Evolutionary conservation across 2,113 vertebrate species (phyloP).

Genomic region (Pollachius pollachius): DNA sequence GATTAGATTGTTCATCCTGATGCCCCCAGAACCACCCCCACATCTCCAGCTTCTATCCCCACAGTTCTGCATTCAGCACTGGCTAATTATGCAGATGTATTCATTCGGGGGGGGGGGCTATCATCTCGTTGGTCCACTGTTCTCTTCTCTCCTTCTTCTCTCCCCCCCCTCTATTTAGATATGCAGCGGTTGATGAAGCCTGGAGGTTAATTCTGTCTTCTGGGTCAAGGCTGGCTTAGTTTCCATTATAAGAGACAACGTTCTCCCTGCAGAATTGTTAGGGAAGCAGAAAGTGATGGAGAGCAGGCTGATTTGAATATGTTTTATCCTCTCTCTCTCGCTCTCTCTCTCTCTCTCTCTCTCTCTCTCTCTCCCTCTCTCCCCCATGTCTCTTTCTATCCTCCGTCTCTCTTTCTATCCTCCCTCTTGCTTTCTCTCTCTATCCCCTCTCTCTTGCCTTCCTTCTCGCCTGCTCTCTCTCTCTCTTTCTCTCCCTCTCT

Average conservation of each 20-base stretch:
- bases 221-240: slow-evolving; percentile 67
- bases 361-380: too few species aligned
- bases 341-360: too few species aligned
- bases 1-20: slow-evolving; percentile 27
- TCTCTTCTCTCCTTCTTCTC: slow-evolving; percentile 5
- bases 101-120: slow-evolving; percentile 48
- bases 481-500: too few species aligned
- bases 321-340: slow-evolving; percentile 57
- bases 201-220: slow-evolving; percentile 67
- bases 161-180: slow-evolving; percentile 42
- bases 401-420: slow-evolving; percentile 19
- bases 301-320: slow-evolving; percentile 61
- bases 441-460: too few species aligned
- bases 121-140: slow-evolving; percentile 26
- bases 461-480: too few species aligned
- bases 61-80: slow-evolving; percentile 39
- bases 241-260: slow-evolving; percentile 64
- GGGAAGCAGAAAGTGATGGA: slow-evolving; percentile 28
- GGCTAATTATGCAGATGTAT: slow-evolving; percentile 63
- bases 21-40: not conserved
- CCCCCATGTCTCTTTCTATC: too few species aligned
- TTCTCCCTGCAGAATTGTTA: slow-evolving; percentile 51
- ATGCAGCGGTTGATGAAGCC: slow-evolving; percentile 52
- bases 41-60: slow-evolving; percentile 24
- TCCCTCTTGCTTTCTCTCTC: too few species aligned